These are phyloP conservation scores for Atta texana DNA, from an alignment of 1,140 invertebrate genomes.

Conservation along the genomic window DNA sequence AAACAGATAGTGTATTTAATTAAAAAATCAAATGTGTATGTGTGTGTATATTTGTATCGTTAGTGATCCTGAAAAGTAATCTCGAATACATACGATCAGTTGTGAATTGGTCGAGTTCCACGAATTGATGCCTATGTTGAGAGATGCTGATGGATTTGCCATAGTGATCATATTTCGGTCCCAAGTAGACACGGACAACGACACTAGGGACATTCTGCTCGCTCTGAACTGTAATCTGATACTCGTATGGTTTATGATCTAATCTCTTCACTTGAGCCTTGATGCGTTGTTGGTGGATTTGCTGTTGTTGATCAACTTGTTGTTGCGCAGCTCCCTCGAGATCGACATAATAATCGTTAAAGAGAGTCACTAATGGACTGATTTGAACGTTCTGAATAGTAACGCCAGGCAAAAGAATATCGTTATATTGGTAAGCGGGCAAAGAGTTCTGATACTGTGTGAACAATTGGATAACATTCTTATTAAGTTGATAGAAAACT, in stretches of 20 bases:
- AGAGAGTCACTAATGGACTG: conserved; percentile 88
- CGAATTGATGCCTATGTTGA: conserved; percentile 88
- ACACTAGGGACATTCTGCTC: conserved; percentile 82
- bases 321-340: conserved; percentile 82
- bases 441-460: conserved; percentile 87
- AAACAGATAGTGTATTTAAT: conserved; percentile 29
- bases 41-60: neutral
- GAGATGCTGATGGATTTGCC: conserved; percentile 87
- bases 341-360: conserved; percentile 87
- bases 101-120: conserved; percentile 90
- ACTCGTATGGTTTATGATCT: conserved; percentile 89
- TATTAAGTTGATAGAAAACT: conserved; percentile 86
- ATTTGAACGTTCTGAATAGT: conserved; percentile 88
- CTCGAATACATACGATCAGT: conserved; percentile 84
- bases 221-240: conserved; percentile 86
- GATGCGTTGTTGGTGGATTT: conserved; percentile 74
- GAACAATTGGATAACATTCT: conserved; percentile 85
- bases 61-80: too few species aligned
- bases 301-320: neutral
- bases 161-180: conserved; percentile 87
- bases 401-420: conserved; percentile 89
- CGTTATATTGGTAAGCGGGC: conserved; percentile 88
- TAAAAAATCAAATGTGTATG: neutral
- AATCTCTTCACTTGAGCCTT: conserved; percentile 84
- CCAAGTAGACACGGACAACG: conserved; percentile 87